Conservation (phyloP, 2,888 invertebrate genomes). For the Iphiclides podalirius region DNA sequence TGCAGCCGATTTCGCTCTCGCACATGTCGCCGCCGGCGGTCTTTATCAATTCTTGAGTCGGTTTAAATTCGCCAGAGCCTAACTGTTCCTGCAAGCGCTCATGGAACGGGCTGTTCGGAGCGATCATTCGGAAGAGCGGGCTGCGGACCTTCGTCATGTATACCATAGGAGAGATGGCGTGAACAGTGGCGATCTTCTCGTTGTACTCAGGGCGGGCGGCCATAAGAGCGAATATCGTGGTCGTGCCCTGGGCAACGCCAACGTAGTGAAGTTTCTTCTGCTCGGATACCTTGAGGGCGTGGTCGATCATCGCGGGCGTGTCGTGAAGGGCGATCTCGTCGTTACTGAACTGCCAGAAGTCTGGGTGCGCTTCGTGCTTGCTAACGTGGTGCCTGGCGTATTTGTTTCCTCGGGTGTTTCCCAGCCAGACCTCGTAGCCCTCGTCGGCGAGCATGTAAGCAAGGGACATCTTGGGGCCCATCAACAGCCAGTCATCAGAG, state of each 20-base stretch:
- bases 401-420: conserved; percentile 65
- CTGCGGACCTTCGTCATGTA: conserved; percentile 65
- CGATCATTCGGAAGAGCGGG: conserved; percentile 63
- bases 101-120: conserved; percentile 52
- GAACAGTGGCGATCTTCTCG: conserved; percentile 60
- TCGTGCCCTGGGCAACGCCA: conserved; percentile 59
- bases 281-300: conserved; percentile 47
- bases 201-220: conserved; percentile 58
- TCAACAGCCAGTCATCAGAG: conserved; percentile 84
- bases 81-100: conserved; percentile 43
- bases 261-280: conserved; percentile 61
- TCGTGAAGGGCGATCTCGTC: conserved; percentile 69
- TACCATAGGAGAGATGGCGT: conserved; percentile 67
- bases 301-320: conserved; percentile 69
- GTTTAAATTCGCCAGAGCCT: conserved; percentile 55
- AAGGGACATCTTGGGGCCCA: conserved; percentile 78
- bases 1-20: conserved; percentile 54
- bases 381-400: conserved; percentile 59
- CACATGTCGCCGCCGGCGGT: conserved; percentile 59
- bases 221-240: conserved; percentile 58
- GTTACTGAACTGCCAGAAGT: conserved; percentile 69
- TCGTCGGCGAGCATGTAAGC: conserved; percentile 60
- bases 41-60: conserved; percentile 46
- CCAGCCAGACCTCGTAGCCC: conserved; percentile 71
- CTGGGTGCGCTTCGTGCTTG: conserved; percentile 54